These are phyloP conservation scores for Ceratothoa steindachneri DNA, from an alignment of 2,888 invertebrate species.

Conservation along the genomic window DNA sequence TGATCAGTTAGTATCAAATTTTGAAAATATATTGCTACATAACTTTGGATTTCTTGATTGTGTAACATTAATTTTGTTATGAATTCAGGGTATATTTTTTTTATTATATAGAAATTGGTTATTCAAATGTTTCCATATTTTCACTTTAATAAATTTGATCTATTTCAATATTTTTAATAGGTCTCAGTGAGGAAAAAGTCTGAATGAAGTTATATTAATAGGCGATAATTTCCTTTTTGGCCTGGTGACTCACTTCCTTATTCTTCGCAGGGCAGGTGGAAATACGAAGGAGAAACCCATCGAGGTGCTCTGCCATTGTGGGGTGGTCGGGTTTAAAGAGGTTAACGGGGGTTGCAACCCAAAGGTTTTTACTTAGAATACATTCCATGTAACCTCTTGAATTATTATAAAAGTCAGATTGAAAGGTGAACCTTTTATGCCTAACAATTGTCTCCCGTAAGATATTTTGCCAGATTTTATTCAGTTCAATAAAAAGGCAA, in stretches of 20 bases:
- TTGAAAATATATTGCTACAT: neutral
- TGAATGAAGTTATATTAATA: no score
- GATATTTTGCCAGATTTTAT: no score
- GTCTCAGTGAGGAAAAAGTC: no score
- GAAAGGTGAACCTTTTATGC: neutral
- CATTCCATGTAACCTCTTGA: slow-evolving; percentile 5
- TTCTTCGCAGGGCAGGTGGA: slow-evolving; percentile 6
- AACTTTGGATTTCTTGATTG: neutral
- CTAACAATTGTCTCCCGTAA: no score
- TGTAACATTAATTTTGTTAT: neutral
- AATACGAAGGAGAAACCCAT: neutral
- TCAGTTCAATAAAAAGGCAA: no score
- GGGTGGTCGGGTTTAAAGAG: slow-evolving; percentile 11
- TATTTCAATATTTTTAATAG: no score
- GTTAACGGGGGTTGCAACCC: slow-evolving; percentile 8
- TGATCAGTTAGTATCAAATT: neutral
- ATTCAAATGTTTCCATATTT: no score
- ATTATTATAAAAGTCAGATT: neutral
- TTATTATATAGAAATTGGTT: no score
- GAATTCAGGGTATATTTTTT: neutral
- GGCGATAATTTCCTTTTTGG: neutral
- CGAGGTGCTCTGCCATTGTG: slow-evolving; percentile 6
- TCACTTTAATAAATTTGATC: no score
- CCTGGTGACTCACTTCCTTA: slow-evolving; percentile 3
- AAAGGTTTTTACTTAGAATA: slow-evolving; percentile 11